Evolutionary conservation across 53 echinoderm and acorn worm genomes (phyloP).

Genomic region (Stichopus horrens): DNA sequence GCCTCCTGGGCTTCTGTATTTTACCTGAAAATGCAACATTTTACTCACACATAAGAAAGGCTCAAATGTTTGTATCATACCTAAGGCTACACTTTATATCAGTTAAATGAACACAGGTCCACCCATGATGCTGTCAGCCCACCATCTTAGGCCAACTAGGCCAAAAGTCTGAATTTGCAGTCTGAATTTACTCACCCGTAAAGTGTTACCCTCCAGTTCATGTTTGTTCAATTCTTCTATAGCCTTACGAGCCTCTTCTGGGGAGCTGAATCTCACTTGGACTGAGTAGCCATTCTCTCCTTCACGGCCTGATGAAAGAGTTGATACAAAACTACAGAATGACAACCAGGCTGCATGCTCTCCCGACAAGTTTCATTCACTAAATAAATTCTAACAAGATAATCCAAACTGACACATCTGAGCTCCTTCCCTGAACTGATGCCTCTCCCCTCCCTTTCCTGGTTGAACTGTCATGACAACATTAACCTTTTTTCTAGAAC

Average conservation of each 20-base stretch:
- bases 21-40: slow-evolving; percentile 53
- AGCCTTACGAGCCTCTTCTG: slow-evolving; percentile 81
- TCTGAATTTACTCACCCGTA: slow-evolving; percentile 50
- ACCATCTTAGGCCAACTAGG: too few relatives aligned
- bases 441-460: too few relatives aligned
- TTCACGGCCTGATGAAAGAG: slow-evolving; percentile 54
- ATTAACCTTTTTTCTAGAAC: too few relatives aligned
- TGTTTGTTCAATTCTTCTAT: slow-evolving; percentile 76
- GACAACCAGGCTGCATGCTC: too few relatives aligned
- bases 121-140: too few relatives aligned
- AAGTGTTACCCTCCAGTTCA: slow-evolving; percentile 65
- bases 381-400: too few relatives aligned
- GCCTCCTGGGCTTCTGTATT: slow-evolving; percentile 58
- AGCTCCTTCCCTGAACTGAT: too few relatives aligned
- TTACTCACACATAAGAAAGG: background rate
- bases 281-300: slow-evolving; percentile 72
- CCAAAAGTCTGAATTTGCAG: background rate
- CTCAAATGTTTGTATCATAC: background rate
- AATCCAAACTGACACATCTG: too few relatives aligned
- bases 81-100: background rate
- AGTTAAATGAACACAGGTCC: too few relatives aligned
- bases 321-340: too few relatives aligned
- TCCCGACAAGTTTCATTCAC: too few relatives aligned
- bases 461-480: too few relatives aligned
- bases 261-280: slow-evolving; percentile 67